phyloP scores from a whole-genome alignment of 2,888 invertebrate species.

The Eilema caniola region DNA sequence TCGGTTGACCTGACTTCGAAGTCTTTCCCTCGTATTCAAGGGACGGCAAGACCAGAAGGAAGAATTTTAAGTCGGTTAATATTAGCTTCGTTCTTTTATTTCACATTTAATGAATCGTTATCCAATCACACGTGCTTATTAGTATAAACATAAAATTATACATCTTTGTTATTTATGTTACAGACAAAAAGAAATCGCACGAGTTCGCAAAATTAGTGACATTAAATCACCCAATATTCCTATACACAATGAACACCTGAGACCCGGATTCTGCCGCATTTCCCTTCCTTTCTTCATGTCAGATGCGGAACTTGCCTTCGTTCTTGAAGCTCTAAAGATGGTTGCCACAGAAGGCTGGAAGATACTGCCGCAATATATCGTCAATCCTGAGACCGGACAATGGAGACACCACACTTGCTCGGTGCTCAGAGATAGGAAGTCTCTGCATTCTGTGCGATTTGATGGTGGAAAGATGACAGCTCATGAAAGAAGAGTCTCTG shows the following conservation, averaged over 20 bases:
- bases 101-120: too few species aligned
- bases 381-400: constrained; percentile 96
- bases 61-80: background rate
- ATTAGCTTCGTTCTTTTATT: constrained; percentile 2
- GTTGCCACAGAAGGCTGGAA: constrained; percentile 96
- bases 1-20: background rate
- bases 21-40: background rate
- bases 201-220: constrained; percentile 77
- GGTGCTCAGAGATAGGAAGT: constrained; percentile 93
- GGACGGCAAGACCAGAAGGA: background rate
- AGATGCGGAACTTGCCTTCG: constrained; percentile 92
- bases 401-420: constrained; percentile 95
- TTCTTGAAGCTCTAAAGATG: constrained; percentile 94
- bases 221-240: constrained; percentile 78
- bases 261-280: constrained; percentile 95
- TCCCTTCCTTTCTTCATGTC: constrained; percentile 95
- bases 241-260: constrained; percentile 89
- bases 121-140: constrained; percentile 37
- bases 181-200: constrained; percentile 81
- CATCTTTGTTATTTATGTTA: constrained; percentile 51
- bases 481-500: constrained; percentile 90
- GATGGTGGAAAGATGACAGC: constrained; percentile 91
- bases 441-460: constrained; percentile 92
- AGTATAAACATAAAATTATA: constrained; percentile 33
- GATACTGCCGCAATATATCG: constrained; percentile 94